These are phyloP conservation scores for Pammene fasciana DNA, from an alignment of 2,888 invertebrate genomes.

Conservation along the genomic window DNA sequence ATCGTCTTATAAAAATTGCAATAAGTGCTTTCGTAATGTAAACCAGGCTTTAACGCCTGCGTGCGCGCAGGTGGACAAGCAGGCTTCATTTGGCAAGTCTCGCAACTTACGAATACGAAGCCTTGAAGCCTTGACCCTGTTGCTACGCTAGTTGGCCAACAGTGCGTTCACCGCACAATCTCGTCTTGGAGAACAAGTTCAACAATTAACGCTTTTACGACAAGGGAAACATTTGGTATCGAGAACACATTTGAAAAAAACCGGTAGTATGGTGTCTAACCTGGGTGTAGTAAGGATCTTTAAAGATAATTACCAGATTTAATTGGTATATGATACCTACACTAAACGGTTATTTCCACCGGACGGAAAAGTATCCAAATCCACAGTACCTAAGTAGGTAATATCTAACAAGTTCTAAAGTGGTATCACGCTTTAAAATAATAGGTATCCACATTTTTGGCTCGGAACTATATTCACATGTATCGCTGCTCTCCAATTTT, in stretches of 20 bases:
- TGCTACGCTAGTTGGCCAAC: constrained; percentile 47
- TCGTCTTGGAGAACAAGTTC: constrained; percentile 37
- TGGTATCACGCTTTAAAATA: too few relatives aligned
- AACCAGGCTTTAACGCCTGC: background rate
- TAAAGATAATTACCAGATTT: too few relatives aligned
- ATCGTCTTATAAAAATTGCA: background rate
- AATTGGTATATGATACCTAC: too few relatives aligned
- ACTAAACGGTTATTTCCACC: too few relatives aligned
- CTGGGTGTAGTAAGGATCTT: background rate
- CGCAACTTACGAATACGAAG: constrained; percentile 30
- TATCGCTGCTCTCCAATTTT: too few relatives aligned
- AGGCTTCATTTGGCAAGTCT: constrained; percentile 9
- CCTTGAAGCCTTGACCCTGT: constrained; percentile 58
- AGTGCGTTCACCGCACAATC: constrained; percentile 47
- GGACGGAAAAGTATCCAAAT: too few relatives aligned
- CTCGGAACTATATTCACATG: too few relatives aligned
- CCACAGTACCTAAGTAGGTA: too few relatives aligned
- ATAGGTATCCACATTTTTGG: too few relatives aligned
- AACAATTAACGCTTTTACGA: constrained; percentile 33
- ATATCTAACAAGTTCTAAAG: too few relatives aligned
- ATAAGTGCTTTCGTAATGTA: background rate
- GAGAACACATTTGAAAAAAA: constrained; percentile 5
- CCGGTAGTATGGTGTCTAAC: background rate
- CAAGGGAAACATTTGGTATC: constrained; percentile 8
- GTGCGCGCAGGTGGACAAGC: constrained; percentile 3